Evolutionary conservation across 1,140 invertebrate genomes (phyloP).

Genomic region (Grapholita molesta): DNA sequence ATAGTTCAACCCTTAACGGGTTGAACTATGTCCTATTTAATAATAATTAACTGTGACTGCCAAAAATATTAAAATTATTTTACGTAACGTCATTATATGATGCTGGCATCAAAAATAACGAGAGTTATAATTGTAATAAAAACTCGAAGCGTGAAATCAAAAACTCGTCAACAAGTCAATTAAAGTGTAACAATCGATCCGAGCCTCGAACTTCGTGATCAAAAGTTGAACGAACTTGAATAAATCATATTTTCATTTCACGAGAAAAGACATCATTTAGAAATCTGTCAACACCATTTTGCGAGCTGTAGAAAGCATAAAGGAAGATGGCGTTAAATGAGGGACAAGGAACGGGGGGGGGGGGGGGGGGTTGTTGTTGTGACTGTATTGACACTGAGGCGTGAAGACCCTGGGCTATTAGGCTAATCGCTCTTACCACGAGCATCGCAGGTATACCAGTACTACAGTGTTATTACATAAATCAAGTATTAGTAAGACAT

Average conservation of each 20-base stretch:
- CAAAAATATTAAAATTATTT: background rate
- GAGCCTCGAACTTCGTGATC: background rate
- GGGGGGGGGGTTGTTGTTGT: background rate
- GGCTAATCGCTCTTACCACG: too few relatives aligned
- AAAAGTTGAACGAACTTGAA: conserved; percentile 10
- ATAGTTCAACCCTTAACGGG: too few relatives aligned
- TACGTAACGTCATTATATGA: background rate
- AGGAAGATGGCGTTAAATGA: conserved; percentile 53
- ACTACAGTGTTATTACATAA: too few relatives aligned
- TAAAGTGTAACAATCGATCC: conserved; percentile 6
- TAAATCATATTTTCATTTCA: conserved; percentile 3
- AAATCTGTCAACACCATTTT: conserved; percentile 41
- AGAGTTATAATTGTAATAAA: conserved; percentile 5
- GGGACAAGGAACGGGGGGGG: background rate
- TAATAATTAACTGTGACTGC: too few relatives aligned
- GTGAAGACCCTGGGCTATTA: background rate
- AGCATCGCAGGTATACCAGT: too few relatives aligned
- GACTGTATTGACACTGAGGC: background rate
- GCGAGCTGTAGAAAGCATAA: conserved; percentile 59
- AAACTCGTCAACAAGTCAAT: conserved; percentile 2
- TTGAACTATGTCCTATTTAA: too few relatives aligned
- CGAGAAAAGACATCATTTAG: conserved; percentile 39
- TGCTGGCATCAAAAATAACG: background rate
- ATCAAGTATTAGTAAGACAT: too few relatives aligned
- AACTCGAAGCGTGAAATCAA: conserved; percentile 2